These are phyloP conservation scores for Cepphus grylle DNA, from an alignment of 2,113 vertebrate species.

Conservation along the genomic window DNA sequence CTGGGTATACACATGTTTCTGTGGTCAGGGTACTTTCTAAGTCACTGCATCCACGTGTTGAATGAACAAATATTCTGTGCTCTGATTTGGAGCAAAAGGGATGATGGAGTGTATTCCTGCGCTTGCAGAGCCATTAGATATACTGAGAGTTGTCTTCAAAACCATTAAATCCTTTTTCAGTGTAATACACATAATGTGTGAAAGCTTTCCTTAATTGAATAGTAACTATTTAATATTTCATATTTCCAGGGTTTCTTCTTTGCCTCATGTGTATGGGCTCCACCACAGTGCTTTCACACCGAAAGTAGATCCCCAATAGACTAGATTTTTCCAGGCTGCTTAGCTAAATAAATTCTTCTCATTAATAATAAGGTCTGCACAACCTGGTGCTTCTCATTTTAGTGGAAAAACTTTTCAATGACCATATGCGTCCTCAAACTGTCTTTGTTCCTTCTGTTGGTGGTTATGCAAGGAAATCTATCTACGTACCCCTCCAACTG, in stretches of 20 bases:
- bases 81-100: not conserved
- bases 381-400: not conserved
- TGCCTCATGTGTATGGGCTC: not conserved
- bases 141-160: not conserved
- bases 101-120: not conserved
- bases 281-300: not conserved
- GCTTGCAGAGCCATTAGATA: not conserved
- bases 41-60: fast-evolving
- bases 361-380: not conserved
- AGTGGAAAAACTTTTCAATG: not conserved
- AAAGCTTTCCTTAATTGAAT: not conserved
- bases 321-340: not conserved
- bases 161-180: not conserved
- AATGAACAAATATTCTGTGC: not conserved
- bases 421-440: not conserved
- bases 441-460: not conserved
- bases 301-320: not conserved
- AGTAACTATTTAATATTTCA: not conserved
- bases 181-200: not conserved
- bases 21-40: not conserved
- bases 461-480: not conserved
- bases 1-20: not conserved
- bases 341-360: not conserved
- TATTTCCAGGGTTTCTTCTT: not conserved
- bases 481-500: not conserved